Percentiles rank a stretch among this genome's conserved stretches.
Conservation (phyloP, 2,888 invertebrate species). For the Lydus trimaculatus region DNA sequence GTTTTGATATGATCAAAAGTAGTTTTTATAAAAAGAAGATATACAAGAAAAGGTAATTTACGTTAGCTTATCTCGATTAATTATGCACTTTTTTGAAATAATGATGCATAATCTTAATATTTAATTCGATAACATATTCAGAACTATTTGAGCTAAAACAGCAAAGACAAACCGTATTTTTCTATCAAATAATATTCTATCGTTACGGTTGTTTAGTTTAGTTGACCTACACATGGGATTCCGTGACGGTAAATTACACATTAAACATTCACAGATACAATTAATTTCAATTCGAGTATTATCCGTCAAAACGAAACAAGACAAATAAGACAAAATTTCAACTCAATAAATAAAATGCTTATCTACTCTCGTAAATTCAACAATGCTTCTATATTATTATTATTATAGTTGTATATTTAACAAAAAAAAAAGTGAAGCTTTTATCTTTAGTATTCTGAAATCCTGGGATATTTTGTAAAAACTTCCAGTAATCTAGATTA, state of each 20-base stretch:
- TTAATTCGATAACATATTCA: no score
- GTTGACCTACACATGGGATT: constrained; percentile 39
- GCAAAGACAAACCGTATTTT: constrained; percentile 10
- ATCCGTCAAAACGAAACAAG: not conserved
- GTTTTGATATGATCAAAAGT: constrained; percentile 12
- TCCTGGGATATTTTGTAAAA: constrained; percentile 48
- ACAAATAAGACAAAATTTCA: not conserved
- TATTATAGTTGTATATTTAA: not conserved
- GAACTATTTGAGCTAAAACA: not conserved
- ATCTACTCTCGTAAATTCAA: not conserved
- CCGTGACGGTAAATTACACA: constrained; percentile 35
- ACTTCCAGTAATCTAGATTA: constrained; percentile 55
- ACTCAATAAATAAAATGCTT: not conserved
- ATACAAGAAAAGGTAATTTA: no score
- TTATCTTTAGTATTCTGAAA: constrained; percentile 47
- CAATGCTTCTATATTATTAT: not conserved
- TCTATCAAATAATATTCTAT: constrained; percentile 21
- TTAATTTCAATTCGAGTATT: constrained; percentile 12
- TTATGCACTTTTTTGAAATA: no score
- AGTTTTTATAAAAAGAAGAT: no score
- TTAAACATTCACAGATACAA: constrained; percentile 32
- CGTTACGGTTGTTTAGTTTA: constrained; percentile 19
- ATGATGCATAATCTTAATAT: no score
- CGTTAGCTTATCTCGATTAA: no score
- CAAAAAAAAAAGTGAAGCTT: constrained; percentile 25